Evolutionary conservation across 1,140 invertebrate species (phyloP), one percentile per base, ranked within the genome.

Genomic region (Mactra quadrangularis): DNA sequence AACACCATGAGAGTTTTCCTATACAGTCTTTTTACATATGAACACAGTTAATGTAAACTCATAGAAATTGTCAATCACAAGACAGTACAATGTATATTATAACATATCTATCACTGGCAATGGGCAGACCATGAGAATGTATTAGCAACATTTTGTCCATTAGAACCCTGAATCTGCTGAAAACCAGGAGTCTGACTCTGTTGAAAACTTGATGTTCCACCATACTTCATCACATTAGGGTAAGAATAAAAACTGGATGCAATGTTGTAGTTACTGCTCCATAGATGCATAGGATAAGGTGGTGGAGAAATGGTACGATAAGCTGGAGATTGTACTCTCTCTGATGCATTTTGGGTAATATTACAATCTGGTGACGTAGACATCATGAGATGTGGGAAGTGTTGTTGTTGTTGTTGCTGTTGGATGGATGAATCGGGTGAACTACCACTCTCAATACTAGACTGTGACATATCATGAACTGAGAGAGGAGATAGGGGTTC

Each of bases 211-310:
- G 33, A 62, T 31, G 59, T 41, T 9, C 22, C 27, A 17, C 22
- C 22, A 17, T 9, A 57, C 25, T 72, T 72, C 31, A 55, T 72
- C 6, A 35, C 70, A 38, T 38, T 29, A 70, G 4, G 9, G 59
- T 62, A 31, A 7, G 13, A 3, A 52, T 22, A 3, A 11, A n/a
- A n/a, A 11, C 55, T 7, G 27, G 38, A 29, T 0, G 1, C 19
- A 29, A 38, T 38, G 22, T 31, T 33, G 35, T 55, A 25, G 45
- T 55, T 68, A 55, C 52, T 78, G 22, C 35, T 55, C 76, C 60
- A 68, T 22, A 78, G 7, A 45, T 78, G 64, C 41, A 78, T 50
- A 15, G 76, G 76, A 31, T 78, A 78, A 22, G 76, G 60, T 17
- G 76, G 76, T n/a, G 76, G 76, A 22, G 76, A 62, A 31, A 35